Conservation (phyloP, 2,113 vertebrate genomes). For the Laticauda laticaudata region DNA sequence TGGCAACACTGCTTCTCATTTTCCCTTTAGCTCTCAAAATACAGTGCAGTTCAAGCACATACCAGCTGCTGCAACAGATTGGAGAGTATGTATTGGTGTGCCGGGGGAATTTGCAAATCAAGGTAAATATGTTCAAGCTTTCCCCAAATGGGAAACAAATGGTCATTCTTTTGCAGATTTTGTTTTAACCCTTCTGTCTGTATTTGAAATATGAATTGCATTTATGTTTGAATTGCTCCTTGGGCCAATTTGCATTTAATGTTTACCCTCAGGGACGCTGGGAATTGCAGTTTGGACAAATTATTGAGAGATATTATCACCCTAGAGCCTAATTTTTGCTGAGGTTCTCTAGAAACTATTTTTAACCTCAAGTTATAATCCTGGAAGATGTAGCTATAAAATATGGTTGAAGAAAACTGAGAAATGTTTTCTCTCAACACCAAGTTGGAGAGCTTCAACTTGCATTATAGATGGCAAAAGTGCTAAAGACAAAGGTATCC, state of each 20-base stretch:
- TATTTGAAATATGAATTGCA: neutral
- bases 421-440: neutral
- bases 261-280: neutral
- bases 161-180: constrained; percentile 22
- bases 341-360: neutral
- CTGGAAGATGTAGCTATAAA: neutral
- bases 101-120: constrained; percentile 83
- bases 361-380: neutral
- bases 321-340: neutral
- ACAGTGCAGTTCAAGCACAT: constrained; percentile 82
- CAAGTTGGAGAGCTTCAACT: neutral
- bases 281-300: neutral
- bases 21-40: constrained; percentile 82
- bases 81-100: constrained; percentile 80
- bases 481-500: neutral
- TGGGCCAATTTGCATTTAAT: neutral
- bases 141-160: constrained; percentile 37
- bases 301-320: neutral
- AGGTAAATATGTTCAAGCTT: constrained; percentile 74
- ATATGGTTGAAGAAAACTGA: neutral
- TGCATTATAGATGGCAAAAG: too few relatives aligned
- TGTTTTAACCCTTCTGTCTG: constrained; percentile 34
- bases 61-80: constrained; percentile 86
- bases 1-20: neutral
- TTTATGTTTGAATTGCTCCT: neutral